A percentile compares a stretch with the other conserved stretches of the same genome.
Conservation (phyloP, 92 coral and sea anemone species). For the Zoanthus sociatus region DNA sequence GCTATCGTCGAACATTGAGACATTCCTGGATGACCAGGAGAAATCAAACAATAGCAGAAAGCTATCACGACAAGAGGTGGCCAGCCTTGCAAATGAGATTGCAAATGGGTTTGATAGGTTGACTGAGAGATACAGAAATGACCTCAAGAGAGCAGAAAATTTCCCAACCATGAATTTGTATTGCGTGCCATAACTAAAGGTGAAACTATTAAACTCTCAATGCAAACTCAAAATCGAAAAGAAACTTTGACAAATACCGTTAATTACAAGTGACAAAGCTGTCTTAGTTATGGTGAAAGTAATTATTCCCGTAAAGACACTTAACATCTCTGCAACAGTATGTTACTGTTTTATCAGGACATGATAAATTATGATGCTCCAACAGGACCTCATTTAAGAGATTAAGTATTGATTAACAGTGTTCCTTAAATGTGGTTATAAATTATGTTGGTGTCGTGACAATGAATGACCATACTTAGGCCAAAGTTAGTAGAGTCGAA, state of each 20-base stretch:
- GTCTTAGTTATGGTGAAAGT: no score
- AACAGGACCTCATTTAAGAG: not conserved
- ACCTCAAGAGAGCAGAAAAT: constrained; percentile 83
- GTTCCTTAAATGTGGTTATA: not conserved
- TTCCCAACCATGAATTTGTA: constrained; percentile 48
- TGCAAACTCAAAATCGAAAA: not conserved
- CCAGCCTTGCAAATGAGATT: constrained; percentile 83
- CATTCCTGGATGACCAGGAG: constrained; percentile 55
- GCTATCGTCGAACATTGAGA: constrained; percentile 79
- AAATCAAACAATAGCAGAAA: constrained; percentile 23
- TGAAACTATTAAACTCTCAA: no score
- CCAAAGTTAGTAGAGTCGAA: no score
- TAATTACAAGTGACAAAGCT: not conserved
- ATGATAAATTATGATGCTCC: not conserved
- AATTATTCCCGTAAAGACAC: no score
- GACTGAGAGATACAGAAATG: constrained; percentile 74
- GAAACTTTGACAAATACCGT: not conserved
- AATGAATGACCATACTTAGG: not conserved
- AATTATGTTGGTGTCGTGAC: not conserved
- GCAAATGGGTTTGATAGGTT: constrained; percentile 89
- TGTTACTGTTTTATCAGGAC: not conserved
- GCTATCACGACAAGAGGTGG: constrained; percentile 67
- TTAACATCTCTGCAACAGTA: not conserved
- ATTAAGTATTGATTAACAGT: not conserved
- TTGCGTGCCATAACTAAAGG: constrained; percentile 1